phyloP scores from a whole-genome alignment of 2,888 invertebrate genomes.

The Andricus curvator region DNA sequence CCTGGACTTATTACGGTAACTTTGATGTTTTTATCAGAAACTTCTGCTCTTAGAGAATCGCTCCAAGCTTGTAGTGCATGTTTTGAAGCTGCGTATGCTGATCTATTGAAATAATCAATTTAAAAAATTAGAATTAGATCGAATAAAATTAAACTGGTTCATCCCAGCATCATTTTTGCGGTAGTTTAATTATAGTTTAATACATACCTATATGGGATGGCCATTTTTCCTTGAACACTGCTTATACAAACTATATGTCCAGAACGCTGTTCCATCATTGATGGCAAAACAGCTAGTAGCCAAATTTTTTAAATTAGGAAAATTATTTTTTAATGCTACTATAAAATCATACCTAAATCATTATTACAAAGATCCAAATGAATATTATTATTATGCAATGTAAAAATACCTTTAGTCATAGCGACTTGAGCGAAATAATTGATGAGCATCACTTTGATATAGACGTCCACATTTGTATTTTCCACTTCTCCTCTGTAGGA shows the following conservation, averaged over 20 bases:
- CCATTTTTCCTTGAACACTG: constrained; percentile 95
- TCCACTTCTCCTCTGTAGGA: constrained; percentile 88
- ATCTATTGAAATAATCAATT: constrained; percentile 78
- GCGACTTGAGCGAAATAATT: constrained; percentile 97
- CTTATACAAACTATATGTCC: constrained; percentile 94
- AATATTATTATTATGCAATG: not conserved
- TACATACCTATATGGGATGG: constrained; percentile 86
- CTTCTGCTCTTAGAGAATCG: constrained; percentile 93
- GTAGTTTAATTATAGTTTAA: not conserved
- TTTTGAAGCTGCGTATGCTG: constrained; percentile 95
- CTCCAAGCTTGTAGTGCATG: constrained; percentile 97
- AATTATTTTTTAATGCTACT: not conserved
- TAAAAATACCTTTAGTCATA: constrained; percentile 89
- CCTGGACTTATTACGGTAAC: constrained; percentile 95
- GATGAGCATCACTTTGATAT: constrained; percentile 92
- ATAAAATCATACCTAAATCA: not conserved
- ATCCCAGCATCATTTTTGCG: too few relatives aligned
- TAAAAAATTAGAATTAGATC: not conserved
- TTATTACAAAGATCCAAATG: not conserved
- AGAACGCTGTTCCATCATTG: constrained; percentile 86
- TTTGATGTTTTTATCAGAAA: constrained; percentile 86
- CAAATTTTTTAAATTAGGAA: constrained; percentile 42
- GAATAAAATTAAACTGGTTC: too few relatives aligned
- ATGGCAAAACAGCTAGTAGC: constrained; percentile 87
- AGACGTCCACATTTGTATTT: constrained; percentile 89